Evolutionary conservation across 2,797 vertebrate species (phyloP).

Genomic region (Cirrhinus mrigala): DNA sequence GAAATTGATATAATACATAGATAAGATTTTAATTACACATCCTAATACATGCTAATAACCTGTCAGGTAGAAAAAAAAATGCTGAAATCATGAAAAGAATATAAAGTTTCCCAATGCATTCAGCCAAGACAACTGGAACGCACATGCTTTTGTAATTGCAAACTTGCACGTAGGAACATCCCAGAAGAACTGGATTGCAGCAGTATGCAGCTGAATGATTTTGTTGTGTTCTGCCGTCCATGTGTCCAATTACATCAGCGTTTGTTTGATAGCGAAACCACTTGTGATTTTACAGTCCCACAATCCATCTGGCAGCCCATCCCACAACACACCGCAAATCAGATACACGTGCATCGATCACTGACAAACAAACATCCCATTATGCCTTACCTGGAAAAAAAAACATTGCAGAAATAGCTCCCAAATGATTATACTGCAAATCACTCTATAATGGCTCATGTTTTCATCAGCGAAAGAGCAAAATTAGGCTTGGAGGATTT

Average conservation of each 20-base stretch:
- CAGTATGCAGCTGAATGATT: background rate
- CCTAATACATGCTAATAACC: background rate
- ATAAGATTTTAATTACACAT: background rate
- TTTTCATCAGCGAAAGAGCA: constrained; percentile 49
- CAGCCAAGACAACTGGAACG: background rate
- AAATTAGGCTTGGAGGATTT: constrained; percentile 48
- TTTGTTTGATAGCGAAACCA: constrained; percentile 9
- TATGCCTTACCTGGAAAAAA: constrained; percentile 34
- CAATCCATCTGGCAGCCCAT: constrained; percentile 22
- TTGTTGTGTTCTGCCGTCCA: background rate
- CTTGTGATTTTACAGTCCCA: constrained; percentile 7
- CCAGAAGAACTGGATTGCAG: background rate
- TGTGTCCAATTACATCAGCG: constrained; percentile 5
- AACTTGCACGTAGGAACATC: background rate
- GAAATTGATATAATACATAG: no score
- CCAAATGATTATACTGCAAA: constrained; percentile 46
- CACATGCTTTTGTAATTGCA: background rate
- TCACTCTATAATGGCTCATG: constrained; percentile 43
- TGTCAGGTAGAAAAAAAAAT: background rate
- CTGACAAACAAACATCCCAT: constrained; percentile 46
- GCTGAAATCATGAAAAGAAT: background rate
- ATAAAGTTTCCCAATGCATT: background rate
- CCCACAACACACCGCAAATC: background rate
- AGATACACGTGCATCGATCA: constrained; percentile 31
- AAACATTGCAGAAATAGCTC: constrained; percentile 31